These are phyloP conservation scores for Halcyon chelicuti DNA, from an alignment of 2,797 vertebrate species.

Conservation along the genomic window DNA sequence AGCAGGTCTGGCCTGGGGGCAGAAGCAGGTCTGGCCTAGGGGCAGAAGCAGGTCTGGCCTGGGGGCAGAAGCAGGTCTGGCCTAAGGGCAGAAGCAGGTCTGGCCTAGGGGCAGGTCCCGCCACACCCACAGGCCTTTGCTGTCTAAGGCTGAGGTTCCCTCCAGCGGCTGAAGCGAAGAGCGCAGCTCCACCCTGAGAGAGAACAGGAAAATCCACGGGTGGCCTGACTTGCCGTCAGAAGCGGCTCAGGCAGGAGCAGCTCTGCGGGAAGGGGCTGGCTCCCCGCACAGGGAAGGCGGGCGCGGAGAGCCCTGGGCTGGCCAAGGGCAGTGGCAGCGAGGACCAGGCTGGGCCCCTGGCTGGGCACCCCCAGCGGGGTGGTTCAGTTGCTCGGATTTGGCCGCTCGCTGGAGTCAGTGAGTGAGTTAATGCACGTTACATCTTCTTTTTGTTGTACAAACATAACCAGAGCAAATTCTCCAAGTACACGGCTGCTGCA, in stretches of 20 bases:
- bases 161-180: not conserved
- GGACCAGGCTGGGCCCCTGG: not conserved
- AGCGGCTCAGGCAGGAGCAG: not conserved
- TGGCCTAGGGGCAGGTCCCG: accelerated
- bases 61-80: accelerated
- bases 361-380: accelerated
- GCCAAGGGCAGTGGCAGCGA: not conserved
- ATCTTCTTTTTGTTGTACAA: not conserved
- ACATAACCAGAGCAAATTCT: not conserved
- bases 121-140: accelerated
- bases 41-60: accelerated
- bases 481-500: not conserved
- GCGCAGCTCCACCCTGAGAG: not conserved
- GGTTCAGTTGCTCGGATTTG: not conserved
- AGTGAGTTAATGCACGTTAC: not conserved
- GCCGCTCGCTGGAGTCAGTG: not conserved
- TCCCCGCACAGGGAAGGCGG: accelerated
- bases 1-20: too few relatives aligned
- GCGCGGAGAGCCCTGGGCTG: not conserved
- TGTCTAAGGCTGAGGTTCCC: not conserved
- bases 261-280: not conserved
- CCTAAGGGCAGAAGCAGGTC: accelerated
- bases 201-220: accelerated
- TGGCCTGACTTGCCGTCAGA: not conserved
- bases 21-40: too few relatives aligned